Percentiles rank a stretch among this genome's conserved stretches.
Evolutionary conservation across 2,888 invertebrate genomes (phyloP).

Genomic region (Candidula unifasciata): DNA sequence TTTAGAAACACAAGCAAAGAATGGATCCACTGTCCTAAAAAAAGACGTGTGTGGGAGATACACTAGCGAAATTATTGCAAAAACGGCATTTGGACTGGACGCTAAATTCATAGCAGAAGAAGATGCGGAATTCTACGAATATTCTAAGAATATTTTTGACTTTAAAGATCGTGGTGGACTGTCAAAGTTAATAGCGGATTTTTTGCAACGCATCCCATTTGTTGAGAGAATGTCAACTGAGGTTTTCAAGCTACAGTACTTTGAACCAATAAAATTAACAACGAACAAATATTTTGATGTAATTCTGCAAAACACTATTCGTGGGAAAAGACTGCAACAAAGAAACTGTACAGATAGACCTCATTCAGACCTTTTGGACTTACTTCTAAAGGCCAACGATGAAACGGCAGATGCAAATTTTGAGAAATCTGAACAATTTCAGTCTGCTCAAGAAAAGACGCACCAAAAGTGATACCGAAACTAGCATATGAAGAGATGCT

Average conservation of each 20-base stretch:
- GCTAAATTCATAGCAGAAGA: conserved; percentile 31
- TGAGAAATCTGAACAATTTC: not conserved
- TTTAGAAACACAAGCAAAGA: conserved; percentile 11
- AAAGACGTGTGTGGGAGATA: conserved; percentile 9
- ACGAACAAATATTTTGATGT: conserved; percentile 22
- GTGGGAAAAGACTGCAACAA: not conserved
- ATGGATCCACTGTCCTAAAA: not conserved
- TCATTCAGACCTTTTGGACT: conserved; percentile 26
- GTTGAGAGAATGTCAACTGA: not conserved
- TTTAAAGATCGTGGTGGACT: not conserved
- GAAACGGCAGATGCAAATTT: not conserved
- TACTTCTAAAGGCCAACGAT: conserved; percentile 27
- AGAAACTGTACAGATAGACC: not conserved
- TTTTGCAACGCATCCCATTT: not conserved
- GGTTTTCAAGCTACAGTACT: conserved; percentile 21
- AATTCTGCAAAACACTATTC: conserved; percentile 16
- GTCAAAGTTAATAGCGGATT: not conserved
- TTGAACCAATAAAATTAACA: conserved; percentile 2
- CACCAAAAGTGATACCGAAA: too few species aligned
- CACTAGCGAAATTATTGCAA: conserved; percentile 36
- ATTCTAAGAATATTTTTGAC: conserved; percentile 9
- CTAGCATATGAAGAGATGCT: conserved; percentile 32
- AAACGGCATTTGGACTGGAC: conserved; percentile 39
- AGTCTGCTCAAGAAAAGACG: not conserved
- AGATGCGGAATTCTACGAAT: not conserved